Percentiles rank a stretch among this genome's conserved stretches.
These are phyloP conservation scores for Rapana venosa DNA, from an alignment of 2,888 invertebrate genomes.

Conservation along the genomic window DNA sequence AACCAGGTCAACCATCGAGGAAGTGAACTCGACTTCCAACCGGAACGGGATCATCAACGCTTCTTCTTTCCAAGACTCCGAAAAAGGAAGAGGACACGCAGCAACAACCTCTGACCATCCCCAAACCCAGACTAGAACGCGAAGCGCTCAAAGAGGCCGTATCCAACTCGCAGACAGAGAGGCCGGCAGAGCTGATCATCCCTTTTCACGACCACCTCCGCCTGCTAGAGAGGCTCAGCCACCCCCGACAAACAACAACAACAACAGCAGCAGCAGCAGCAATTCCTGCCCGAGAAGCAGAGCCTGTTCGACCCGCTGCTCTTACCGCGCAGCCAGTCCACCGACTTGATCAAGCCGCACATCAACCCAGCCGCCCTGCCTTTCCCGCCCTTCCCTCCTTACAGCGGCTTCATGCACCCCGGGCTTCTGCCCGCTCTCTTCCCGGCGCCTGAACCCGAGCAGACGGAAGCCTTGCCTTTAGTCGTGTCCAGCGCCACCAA, in stretches of 20 bases:
- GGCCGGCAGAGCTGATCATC: constrained; percentile 42
- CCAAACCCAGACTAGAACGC: constrained; percentile 35
- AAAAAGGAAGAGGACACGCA: background rate
- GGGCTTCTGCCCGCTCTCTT: constrained; percentile 73
- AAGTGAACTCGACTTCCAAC: background rate
- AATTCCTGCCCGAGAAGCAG: constrained; percentile 54
- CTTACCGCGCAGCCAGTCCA: constrained; percentile 58
- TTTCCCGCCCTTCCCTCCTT: constrained; percentile 83
- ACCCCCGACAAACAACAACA: no score
- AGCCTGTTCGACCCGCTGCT: constrained; percentile 66
- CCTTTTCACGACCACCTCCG: constrained; percentile 48
- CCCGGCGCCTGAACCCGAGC: constrained; percentile 72
- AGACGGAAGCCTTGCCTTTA: constrained; percentile 90
- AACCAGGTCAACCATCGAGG: background rate
- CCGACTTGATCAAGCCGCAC: constrained; percentile 70
- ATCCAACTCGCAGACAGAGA: constrained; percentile 44
- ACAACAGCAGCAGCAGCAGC: no score
- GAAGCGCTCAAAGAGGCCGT: constrained; percentile 46
- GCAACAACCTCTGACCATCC: background rate
- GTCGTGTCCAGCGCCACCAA: constrained; percentile 94
- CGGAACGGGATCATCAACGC: background rate
- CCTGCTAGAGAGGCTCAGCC: constrained; percentile 43
- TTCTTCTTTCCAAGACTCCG: background rate
- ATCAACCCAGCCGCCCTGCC: constrained; percentile 70
- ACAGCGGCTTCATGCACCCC: constrained; percentile 80